phyloP scores from a whole-genome alignment of 2,113 vertebrate genomes.

The Paradisaea rubra region DNA sequence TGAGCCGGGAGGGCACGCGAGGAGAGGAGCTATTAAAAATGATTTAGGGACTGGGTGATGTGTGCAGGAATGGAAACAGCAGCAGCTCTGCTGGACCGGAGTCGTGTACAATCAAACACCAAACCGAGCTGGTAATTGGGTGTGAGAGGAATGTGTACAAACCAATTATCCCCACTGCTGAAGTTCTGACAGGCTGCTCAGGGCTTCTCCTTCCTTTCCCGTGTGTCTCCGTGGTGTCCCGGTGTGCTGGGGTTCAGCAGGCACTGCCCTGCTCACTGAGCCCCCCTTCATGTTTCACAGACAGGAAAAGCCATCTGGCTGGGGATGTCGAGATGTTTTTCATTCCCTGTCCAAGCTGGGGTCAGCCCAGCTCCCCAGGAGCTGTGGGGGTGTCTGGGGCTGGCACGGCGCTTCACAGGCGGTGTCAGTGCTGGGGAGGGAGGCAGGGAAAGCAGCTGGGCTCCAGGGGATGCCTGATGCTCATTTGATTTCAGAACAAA shows the following conservation, averaged over 20 bases:
- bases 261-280: neutral
- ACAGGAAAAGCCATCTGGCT: rapidly evolving
- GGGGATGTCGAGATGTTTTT: neutral
- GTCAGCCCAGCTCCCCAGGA: neutral
- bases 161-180: neutral
- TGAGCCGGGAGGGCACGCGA: neutral
- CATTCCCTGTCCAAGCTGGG: neutral
- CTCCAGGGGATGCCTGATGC: neutral
- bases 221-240: rapidly evolving
- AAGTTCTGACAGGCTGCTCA: neutral
- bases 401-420: rapidly evolving
- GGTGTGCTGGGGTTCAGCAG: neutral
- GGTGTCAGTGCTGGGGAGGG: neutral
- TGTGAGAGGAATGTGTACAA: neutral
- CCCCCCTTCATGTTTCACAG: neutral
- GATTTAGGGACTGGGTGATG: conserved; percentile 2
- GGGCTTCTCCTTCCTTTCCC: neutral
- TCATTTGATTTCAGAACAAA: neutral
- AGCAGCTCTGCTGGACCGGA: neutral
- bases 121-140: neutral
- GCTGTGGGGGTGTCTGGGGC: neutral
- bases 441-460: neutral
- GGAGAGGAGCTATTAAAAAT: conserved; percentile 11
- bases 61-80: neutral
- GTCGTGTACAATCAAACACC: neutral